Evolutionary conservation across 2,113 vertebrate genomes (phyloP), one percentile per base, ranked within the genome.

Genomic region (Odocoileus virginianus): DNA sequence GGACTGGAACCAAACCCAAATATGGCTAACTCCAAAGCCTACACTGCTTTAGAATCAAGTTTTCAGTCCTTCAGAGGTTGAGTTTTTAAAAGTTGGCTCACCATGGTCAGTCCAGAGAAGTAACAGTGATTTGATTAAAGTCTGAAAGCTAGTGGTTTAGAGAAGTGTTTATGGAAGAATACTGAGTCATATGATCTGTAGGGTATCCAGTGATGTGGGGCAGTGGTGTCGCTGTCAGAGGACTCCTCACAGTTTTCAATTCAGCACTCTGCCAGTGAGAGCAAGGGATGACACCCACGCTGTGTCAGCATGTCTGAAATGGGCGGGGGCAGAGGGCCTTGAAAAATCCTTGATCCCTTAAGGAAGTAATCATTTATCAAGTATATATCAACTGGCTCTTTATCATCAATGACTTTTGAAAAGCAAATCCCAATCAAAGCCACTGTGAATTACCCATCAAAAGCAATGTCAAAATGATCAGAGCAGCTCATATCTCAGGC

Each of bases 341-440:
- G 1, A 60, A 88, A 87, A 84, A 4, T 10, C 14, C 47, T 93
- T 36, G 25, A 17, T 87, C 50, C 30, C 47, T 61, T 90, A 45
- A 87, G 55, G 86, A 91, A 88, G 74, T 50, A 74, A 90, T 54
- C 36, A 64, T 78, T 88, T 67, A 82, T 78, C 17, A 71, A 55
- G 54, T 30, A 86, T 95, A 8, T 81, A 86, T 52, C 76, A 93
- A 57, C 28, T 71, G 11, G 21, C 30, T 74, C 57, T 76, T 94
- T 47, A 81, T 89, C 71, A 93, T 64, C 25, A 28, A 40, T 60
- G 86, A 76, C 47, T 87, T 96, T 67, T 91, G 33, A 25, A 94
- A 94, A 60, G n/a, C 27, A 47, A 74, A 57, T 84, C 50, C 23
- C 28, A 78, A 30, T 21, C 50, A 95, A 93, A 88, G 40, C 11